phyloP scores from a whole-genome alignment of 2,888 invertebrate genomes.

The Callyntrura sp. region DNA sequence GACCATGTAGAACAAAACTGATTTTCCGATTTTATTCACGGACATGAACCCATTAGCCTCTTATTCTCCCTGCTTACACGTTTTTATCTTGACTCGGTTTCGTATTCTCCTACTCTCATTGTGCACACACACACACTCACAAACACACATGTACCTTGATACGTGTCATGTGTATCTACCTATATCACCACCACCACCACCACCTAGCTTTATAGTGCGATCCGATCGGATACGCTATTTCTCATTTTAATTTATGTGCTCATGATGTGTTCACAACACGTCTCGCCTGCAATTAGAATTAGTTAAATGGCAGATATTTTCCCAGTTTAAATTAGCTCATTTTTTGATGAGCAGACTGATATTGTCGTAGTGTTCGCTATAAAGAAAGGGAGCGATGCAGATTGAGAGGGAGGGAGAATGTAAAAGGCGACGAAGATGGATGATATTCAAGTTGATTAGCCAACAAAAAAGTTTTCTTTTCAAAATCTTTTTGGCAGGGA shows the following conservation, averaged over 20 bases:
- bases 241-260: slow-evolving; percentile 39
- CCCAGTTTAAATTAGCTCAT: slow-evolving; percentile 43
- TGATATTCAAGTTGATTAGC: slow-evolving; percentile 54
- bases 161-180: background rate
- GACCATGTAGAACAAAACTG: slow-evolving; percentile 41
- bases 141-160: no score
- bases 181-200: background rate
- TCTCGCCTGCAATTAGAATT: slow-evolving; percentile 37
- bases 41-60: slow-evolving; percentile 49
- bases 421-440: slow-evolving; percentile 33
- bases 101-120: background rate
- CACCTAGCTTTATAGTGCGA: no score
- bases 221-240: slow-evolving; percentile 11
- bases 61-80: background rate
- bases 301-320: slow-evolving; percentile 11
- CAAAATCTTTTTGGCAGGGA: slow-evolving; percentile 44
- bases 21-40: slow-evolving; percentile 52
- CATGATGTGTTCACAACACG: background rate
- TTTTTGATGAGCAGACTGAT: slow-evolving; percentile 48
- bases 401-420: background rate
- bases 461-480: slow-evolving; percentile 9
- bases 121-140: no score
- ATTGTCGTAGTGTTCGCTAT: background rate
- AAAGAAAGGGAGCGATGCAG: background rate
- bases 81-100: background rate